Evolutionary conservation across 2,888 invertebrate species (phyloP), one percentile per base, ranked within the genome.

Genomic region (Xestia rhomboidea): DNA sequence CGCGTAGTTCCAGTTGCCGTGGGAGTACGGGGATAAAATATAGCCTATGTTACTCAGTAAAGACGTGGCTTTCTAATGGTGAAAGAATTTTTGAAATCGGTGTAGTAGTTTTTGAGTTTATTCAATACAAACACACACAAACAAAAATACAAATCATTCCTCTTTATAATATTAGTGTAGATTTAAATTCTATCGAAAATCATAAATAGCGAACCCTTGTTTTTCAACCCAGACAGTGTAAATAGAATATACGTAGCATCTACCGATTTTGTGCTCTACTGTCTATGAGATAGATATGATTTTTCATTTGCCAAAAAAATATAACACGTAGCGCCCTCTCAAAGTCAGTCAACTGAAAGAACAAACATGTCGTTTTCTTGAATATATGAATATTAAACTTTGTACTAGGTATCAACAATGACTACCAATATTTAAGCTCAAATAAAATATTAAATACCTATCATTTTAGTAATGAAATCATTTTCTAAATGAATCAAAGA

Each of bases 201-300:
- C 63, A 75, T 73, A 85, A 82, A 70, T 75, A 67, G 46, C 15
- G 63, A 75, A 66, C 85, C 83, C 82, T 82, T 84, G 85, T 84
- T 82, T 78, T 84, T 78, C 74, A 63, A 84, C 70, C 66, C 66
- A n/a, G 38, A 18, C 7, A n/a, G 27, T 72, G 78, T 71, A 85
- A 84, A 78, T 85, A 84, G 3, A 21, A n/a, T 46, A 34, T 13
- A 24, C 10, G 1, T 57, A 7, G 5, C 1, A 5, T 30, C 34
- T 38, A 67, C 2, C 24, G 41, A 78, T 68, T 78, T 78, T 18
- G 54, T 27, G 13, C 41, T 64, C 46, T 82, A 68, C 18, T 0
- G 0, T 3, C 0, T 2, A 18, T 0, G 0, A 0, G 0, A 8
- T n/a, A 75, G 38, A 27, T 51, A 11, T 46, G 60, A 68, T 64